phyloP scores from a whole-genome alignment of 2,888 invertebrate genomes.

The Orthonevra nobilis region DNA sequence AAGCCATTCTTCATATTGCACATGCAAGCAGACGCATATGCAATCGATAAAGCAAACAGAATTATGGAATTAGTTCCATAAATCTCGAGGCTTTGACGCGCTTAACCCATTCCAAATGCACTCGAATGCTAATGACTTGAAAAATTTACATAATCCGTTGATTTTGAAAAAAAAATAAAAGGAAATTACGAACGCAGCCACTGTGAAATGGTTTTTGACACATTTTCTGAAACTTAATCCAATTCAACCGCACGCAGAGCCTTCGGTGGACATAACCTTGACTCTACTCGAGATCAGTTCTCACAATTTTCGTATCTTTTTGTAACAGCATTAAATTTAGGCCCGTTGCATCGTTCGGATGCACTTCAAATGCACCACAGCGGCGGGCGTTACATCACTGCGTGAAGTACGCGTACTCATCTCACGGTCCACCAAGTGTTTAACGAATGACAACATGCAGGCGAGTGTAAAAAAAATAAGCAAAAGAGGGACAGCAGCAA shows the following conservation, averaged over 20 bases:
- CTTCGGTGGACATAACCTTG: constrained; percentile 13
- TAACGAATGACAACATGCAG: constrained; percentile 35
- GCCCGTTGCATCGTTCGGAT: constrained; percentile 11
- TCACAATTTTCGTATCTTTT: neutral
- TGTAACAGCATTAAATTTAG: neutral
- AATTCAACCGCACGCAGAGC: neutral
- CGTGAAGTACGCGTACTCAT: constrained; percentile 20
- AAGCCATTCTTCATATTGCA: constrained; percentile 9
- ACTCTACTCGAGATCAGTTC: neutral
- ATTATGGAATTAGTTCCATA: constrained; percentile 37
- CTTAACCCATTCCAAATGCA: constrained; percentile 11
- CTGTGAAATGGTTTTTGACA: constrained; percentile 10
- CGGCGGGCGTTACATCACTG: constrained; percentile 2
- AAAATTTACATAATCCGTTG: constrained; percentile 26
- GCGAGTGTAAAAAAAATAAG: constrained; percentile 31
- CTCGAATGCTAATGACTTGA: constrained; percentile 7
- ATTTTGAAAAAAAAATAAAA: constrained; percentile 1
- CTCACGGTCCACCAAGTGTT: constrained; percentile 47
- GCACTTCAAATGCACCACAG: constrained; percentile 24
- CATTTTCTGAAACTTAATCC: constrained; percentile 23
- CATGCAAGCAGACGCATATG: constrained; percentile 11
- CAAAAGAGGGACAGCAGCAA: neutral
- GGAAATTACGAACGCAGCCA: neutral
- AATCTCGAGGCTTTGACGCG: constrained; percentile 26
- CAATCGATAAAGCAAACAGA: constrained; percentile 3